Base-by-base conservation (phyloP, 1,140 invertebrate genomes). In the Anadara kagoshimensis region DNA sequence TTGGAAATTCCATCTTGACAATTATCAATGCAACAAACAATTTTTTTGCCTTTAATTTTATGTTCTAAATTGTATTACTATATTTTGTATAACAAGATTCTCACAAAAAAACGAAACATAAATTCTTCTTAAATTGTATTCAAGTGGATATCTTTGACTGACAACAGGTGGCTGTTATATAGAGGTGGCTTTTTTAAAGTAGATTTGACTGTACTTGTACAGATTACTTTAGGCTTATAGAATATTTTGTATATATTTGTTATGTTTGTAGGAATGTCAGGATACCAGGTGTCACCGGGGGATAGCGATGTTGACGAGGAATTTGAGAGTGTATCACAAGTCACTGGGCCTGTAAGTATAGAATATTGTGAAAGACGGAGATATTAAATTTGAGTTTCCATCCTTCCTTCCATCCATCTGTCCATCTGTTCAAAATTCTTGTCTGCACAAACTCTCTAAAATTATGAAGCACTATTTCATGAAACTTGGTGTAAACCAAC, bases 301-400 rank as follows among this genome's bases (percentile, higher is more conserved):
- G 73, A 71, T 7, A 63, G 69, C 59, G 68, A 72, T 51, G 73
- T 71, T n/a, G 85, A 86, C 45, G 83, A 85, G 24, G 85, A 86
- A 58, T 85, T 86, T 82, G 85, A 86, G 68, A 85, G 83, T 79
- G 82, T 85, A 16, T 86, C 85, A 12, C 85, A 86, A 70, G 85
- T 86, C 29, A 80, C 83, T 47, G 84, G 84, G 20, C 84, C 84
- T 5, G 84, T 86, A 76, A 80, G 82, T 76, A 54, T 43, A 29
- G 11, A 26, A 49, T 24, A 18, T 5, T 18, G 18, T 29, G 14
- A 57, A 57, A n/a, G 5, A 22, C 3, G n/a, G 11, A 8, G 18
- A 56, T 26, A 24, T n/a, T n/a, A n/a, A n/a, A n/a, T n/a, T n/a
- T n/a, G n/a, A n/a, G n/a, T n/a, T n/a, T n/a, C n/a, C n/a, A n/a